Base-by-base conservation (phyloP, 1,140 invertebrate genomes). In the Cyclina sinensis region DNA sequence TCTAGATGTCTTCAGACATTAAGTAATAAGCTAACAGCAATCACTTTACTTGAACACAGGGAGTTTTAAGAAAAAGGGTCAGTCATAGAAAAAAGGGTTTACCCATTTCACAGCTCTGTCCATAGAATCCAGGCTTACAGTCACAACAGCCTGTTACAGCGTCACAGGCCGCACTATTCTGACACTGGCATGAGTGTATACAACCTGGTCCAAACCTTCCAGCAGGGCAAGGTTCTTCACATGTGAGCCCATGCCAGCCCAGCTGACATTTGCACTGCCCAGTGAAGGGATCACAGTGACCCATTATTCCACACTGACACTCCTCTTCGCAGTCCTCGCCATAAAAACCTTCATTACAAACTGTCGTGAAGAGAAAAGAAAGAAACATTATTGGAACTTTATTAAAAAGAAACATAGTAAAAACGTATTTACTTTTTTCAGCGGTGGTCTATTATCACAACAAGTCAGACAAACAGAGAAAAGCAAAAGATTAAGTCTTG, bases 151-250 rank as follows among this genome's bases (percentile, higher is more conserved):
- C 96, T n/a, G 92, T 94, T 18, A 95, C 90, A 0, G 94, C 92
- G 85, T 94, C 94, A 92, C 92, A 96, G 79, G 91, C 92, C 18
- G 92, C 95, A 11, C 94, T 94, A 46, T 94, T 94, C 74, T 94
- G 92, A 95, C 99, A 99, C 85, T 97, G 97, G 94, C 99, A 99
- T 39, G 97, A 97, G 95, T 98, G 97, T 57, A 97, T 96, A 95
- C 99, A 96, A 78, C 94, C 92, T 0, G 92, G 93, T 2, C 96
- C 96, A 92, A 94, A 96, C 54, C 91, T 90, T 7, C 96, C 96
- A 5, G 89, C 35, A 0, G 95, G 94, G 86, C 96, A 96, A 9
- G 73, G 82, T 18, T 97, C 96, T 83, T 97, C 97, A 95, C 98
- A 99, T 54, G 88, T 89, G 9, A 80, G 68, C 14, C 96, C 97